These are phyloP conservation scores for sheep (Ovis aries) DNA, from an alignment of 2,113 vertebrate species.

Conservation along the genomic window DNA sequence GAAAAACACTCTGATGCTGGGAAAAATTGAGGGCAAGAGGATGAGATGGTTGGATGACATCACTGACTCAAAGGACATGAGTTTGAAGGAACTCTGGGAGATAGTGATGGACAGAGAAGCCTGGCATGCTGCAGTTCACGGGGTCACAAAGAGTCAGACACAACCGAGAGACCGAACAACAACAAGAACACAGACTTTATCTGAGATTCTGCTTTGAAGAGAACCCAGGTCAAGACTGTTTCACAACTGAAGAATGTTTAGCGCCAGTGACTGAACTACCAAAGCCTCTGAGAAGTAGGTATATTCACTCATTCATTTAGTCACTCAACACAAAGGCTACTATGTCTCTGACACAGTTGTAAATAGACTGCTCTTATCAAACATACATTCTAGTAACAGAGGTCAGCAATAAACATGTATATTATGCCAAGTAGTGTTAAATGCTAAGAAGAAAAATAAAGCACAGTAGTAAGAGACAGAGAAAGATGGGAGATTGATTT, in stretches of 20 bases:
- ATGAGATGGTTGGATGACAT: neutral
- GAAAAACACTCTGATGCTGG: neutral
- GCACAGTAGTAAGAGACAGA: neutral
- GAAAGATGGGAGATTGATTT: neutral
- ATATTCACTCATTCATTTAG: neutral
- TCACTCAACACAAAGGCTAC: neutral
- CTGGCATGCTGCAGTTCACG: neutral
- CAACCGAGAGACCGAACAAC: neutral
- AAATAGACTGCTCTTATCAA: neutral
- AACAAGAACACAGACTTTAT: neutral
- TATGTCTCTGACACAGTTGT: neutral
- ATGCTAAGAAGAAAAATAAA: neutral
- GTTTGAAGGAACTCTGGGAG: neutral
- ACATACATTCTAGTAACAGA: neutral
- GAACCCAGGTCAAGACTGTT: neutral
- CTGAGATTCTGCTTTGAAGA: neutral
- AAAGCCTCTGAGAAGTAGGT: neutral
- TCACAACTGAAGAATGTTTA: neutral
- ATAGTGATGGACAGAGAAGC: neutral
- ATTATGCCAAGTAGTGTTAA: neutral
- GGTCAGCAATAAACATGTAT: neutral
- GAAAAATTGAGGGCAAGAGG: neutral
- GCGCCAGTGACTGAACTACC: neutral
- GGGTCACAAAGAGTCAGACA: neutral
- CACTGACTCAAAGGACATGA: neutral